Conservation (phyloP, 2,113 vertebrate genomes). For the Polypterus senegalus region DNA sequence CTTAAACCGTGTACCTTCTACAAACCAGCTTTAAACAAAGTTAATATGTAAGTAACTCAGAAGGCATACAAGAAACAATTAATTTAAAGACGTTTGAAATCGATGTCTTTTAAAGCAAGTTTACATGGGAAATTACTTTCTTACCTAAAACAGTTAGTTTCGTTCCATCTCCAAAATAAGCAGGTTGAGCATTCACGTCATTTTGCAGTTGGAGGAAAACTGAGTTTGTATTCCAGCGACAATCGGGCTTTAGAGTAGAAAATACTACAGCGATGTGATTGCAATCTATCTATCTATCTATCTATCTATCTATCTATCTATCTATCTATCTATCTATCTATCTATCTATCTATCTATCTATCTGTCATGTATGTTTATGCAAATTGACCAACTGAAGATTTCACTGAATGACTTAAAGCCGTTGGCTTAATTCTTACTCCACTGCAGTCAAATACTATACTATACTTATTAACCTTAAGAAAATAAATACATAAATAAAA, state of each 20-base stretch:
- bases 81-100: too few relatives aligned
- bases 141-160: slow-evolving; percentile 16
- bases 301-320: background rate
- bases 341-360: background rate
- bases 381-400: background rate
- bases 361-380: background rate
- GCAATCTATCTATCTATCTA: too few relatives aligned
- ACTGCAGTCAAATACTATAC: too few relatives aligned
- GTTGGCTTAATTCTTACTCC: too few relatives aligned
- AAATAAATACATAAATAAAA: background rate
- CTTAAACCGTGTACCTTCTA: background rate
- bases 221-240: background rate
- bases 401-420: too few relatives aligned
- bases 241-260: background rate
- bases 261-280: background rate
- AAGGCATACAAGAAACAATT: too few relatives aligned
- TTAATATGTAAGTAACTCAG: too few relatives aligned
- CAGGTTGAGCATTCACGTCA: slow-evolving; percentile 7
- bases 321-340: background rate
- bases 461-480: background rate
- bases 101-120: too few relatives aligned
- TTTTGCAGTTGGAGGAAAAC: background rate
- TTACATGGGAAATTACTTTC: too few relatives aligned
- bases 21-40: too few relatives aligned
- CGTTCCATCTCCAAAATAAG: slow-evolving; percentile 10